Conservation (phyloP, 2,888 invertebrate genomes). For the Tiphia femorata region DNA sequence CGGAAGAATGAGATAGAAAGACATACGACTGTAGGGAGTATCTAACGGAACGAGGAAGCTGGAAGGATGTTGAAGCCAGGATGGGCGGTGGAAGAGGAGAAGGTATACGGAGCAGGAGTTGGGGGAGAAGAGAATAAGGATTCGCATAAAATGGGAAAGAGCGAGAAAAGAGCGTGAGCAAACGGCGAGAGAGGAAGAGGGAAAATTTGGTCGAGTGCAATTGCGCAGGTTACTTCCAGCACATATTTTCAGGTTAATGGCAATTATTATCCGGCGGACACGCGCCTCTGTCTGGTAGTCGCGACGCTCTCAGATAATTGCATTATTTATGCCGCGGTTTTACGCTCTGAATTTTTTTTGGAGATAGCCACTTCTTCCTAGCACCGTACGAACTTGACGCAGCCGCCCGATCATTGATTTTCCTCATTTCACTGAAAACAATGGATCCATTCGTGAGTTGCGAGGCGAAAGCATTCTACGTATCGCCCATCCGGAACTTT, state of each 20-base stretch:
- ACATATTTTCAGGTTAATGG: constrained; percentile 59
- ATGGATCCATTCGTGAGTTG: no score
- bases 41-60: constrained; percentile 10
- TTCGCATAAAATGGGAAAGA: not conserved
- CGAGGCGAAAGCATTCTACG: no score
- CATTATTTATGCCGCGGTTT: constrained; percentile 45
- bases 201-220: constrained; percentile 37
- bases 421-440: no score
- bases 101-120: not conserved
- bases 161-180: not conserved
- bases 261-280: constrained; percentile 57
- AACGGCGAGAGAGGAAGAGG: not conserved
- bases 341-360: not conserved
- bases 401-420: no score
- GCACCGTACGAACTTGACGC: no score
- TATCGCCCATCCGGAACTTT: no score
- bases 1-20: no score
- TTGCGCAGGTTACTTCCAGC: constrained; percentile 54
- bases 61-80: not conserved
- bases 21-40: constrained; percentile 19
- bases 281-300: constrained; percentile 31
- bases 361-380: no score
- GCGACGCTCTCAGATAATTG: constrained; percentile 45
- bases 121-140: no score
- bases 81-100: not conserved